Percentiles rank a stretch among this genome's conserved stretches.
Evolutionary conservation across 2,797 vertebrate species (phyloP).

Genomic region (Smutsia temminckii): DNA sequence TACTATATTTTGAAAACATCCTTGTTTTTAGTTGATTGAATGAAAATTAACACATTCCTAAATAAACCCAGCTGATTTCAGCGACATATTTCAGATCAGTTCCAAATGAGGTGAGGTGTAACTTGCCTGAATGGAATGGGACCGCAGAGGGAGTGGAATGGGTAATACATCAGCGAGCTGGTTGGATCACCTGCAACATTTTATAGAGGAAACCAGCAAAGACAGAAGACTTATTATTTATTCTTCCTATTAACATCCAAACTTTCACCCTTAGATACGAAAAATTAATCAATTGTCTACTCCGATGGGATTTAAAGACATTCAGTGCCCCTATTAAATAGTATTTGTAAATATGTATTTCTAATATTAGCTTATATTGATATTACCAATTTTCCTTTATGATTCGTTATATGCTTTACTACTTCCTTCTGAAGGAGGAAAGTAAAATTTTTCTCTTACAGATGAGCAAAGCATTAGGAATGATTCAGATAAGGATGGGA

Average conservation of each 20-base stretch:
- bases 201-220: not conserved
- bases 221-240: not conserved
- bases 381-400: not conserved
- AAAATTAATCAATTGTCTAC: not conserved
- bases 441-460: not conserved
- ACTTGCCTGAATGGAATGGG: not conserved
- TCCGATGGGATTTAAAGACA: not conserved
- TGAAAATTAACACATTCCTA: not conserved
- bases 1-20: not conserved
- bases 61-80: not conserved
- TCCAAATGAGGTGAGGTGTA: not conserved
- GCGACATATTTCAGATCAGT: not conserved
- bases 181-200: not conserved
- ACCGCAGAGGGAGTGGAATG: not conserved
- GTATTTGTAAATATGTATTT: not conserved
- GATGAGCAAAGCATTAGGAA: not conserved
- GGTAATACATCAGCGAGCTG: too few species aligned
- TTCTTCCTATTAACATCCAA: not conserved
- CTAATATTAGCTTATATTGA: not conserved
- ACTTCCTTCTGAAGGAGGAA: not conserved
- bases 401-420: not conserved
- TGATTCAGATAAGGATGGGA: not conserved
- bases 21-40: not conserved
- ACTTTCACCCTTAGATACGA: not conserved
- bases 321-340: not conserved